Base-by-base conservation (phyloP, 2,888 invertebrate species). In the Rhingia rostrata region DNA sequence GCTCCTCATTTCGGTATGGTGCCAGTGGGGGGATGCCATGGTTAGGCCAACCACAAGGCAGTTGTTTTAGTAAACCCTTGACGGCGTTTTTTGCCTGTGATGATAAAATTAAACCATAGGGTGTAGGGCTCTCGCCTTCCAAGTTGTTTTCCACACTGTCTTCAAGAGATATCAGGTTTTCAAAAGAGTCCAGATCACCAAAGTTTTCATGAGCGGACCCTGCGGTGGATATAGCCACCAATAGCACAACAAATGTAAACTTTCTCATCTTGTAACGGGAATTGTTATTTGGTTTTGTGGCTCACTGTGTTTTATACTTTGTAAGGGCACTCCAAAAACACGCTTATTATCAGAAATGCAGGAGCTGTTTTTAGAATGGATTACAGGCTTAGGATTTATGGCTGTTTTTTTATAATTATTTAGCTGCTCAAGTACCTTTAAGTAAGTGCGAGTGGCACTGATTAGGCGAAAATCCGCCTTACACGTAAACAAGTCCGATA, bases 1-100 rank as follows among this genome's bases (percentile, higher is more conserved):
- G 12, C 22, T 70, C 60, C 6, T 86, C 83, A 6, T 14, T 81
- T 5, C 78, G 72, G 43, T 86, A 87, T 0, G 90, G 90, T 3
- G 89, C 89, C 49, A 90, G 22, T 3, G 89, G 87, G 5, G 90
- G 90, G 33, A 90, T 74, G 3, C 89, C 90, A 10, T 86, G 37
- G 0, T 81, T 37, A 0, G 89, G 89, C 56, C 86, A 88, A 33
- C 90, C 90, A 9, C 89, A 87, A 0, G 86, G 88, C 88, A 90
- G 3, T 9, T 74, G 79, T 7, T 80, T 35, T 1, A 84, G 54
- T 3, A 75, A 22, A 0, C 88, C 87, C 4, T 86, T 86, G 3
- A 90, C 6, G 0, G 84, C 87, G 66, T 89, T 89, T 80, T 89
- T 90, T 30, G 87, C 90, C 70, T 88, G 87, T 0, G 88, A 86